Conservation (phyloP, 2,888 invertebrate species). For the Zaprionus obscuricornis region DNA sequence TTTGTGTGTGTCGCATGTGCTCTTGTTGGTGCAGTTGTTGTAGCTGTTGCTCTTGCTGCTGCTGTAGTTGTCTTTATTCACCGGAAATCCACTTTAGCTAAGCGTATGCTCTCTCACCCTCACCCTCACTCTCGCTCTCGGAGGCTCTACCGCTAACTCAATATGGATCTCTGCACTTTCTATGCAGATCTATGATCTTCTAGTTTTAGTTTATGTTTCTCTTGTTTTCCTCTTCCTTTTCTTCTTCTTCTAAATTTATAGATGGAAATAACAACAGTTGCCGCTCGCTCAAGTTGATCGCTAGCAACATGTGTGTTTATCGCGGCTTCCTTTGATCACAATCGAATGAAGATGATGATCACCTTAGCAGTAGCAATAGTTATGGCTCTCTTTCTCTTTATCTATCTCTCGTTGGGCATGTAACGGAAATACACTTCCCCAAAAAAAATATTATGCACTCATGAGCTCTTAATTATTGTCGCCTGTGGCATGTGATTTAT, state of each 20-base stretch:
- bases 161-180: background rate
- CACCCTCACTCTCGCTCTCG: constrained; percentile 11
- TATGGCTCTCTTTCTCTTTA: too few species aligned
- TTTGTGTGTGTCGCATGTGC: constrained; percentile 43
- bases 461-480: constrained; percentile 64
- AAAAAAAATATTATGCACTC: constrained; percentile 34
- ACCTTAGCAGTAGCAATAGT: constrained; percentile 50
- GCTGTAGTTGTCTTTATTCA: constrained; percentile 66
- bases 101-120: constrained; percentile 30
- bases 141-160: constrained; percentile 10
- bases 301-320: constrained; percentile 68
- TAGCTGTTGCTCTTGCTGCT: constrained; percentile 29
- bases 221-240: too few species aligned
- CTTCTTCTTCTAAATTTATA: too few species aligned
- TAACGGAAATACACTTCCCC: constrained; percentile 62
- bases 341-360: constrained; percentile 56
- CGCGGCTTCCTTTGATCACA: constrained; percentile 35
- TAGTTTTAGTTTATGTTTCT: constrained; percentile 36
- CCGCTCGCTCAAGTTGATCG: constrained; percentile 48
- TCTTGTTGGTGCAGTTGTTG: constrained; percentile 63
- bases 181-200: constrained; percentile 52
- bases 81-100: constrained; percentile 81
- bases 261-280: constrained; percentile 56
- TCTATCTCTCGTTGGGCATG: constrained; percentile 33
- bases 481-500: constrained; percentile 61